Evolutionary conservation across 2,797 vertebrate species (phyloP).

Genomic region (Sylvia borin): DNA sequence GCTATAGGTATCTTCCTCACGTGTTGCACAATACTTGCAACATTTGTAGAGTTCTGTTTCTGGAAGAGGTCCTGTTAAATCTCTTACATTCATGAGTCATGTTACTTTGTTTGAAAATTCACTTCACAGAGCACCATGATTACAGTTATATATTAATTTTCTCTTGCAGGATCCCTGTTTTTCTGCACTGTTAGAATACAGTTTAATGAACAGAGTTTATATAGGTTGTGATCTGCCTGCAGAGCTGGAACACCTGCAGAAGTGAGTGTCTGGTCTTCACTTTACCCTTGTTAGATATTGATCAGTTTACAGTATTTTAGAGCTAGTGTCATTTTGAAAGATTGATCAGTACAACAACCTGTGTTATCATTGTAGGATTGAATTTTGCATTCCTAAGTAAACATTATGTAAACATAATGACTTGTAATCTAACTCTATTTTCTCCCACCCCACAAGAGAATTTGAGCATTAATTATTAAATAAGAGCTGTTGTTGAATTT

Average conservation of each 20-base stretch:
- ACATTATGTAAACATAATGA: not conserved
- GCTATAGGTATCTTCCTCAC: not conserved
- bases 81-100: not conserved
- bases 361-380: not conserved
- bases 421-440: not conserved
- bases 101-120: not conserved
- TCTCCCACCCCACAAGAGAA: not conserved
- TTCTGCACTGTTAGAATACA: constrained; percentile 87
- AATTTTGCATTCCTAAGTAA: not conserved
- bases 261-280: constrained; percentile 65
- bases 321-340: not conserved
- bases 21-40: not conserved
- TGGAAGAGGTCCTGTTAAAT: not conserved
- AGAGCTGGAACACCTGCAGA: constrained; percentile 72
- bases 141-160: not conserved
- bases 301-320: not conserved
- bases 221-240: constrained; percentile 88
- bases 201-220: constrained; percentile 83
- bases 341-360: not conserved
- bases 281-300: not conserved
- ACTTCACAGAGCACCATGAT: not conserved
- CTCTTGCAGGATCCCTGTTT: constrained; percentile 88
- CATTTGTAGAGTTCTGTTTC: not conserved
- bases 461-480: not conserved
- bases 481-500: not conserved